Base-by-base conservation (phyloP, 2,797 vertebrate genomes). In the Diceros bicornis region DNA sequence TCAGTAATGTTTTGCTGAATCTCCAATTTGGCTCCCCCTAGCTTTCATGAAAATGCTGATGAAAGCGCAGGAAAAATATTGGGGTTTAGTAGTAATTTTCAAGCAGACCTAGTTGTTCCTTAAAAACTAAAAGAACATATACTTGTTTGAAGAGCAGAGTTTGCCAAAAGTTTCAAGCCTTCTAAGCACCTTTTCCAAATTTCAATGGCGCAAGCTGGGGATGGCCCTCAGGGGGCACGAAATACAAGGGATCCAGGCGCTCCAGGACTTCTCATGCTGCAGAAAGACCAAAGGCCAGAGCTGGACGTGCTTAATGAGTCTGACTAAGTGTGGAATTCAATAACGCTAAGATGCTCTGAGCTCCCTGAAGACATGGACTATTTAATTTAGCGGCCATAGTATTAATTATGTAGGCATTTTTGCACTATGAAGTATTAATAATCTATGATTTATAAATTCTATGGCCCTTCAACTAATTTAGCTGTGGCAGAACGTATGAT, bases 391-490 rank as follows among this genome's bases (percentile, higher is more conserved):
- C 61, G 20, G 18, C 29, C 32, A 77, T 0, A 52, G 17, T 32
- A 86, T 86, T 94, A 88, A 91, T 61, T 91, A 82, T 82, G 41
- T 4, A 86, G 55, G 50, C 2, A 37, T 61, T 94, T 94, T 89
- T 74, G 29, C 81, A 91, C 7, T 68, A 82, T 79, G 34, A 93
- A 64, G 16, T 85, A 85, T 90, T 95, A 85, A 74, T n/a, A 87
- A 94, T 72, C n/a, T 23, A 78, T 66, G 77, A 84, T 78, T 86
- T 91, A n/a, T 86, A 66, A 94, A 59, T 91, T 89, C 72, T 81
- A 57, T 23, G 69, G 55, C 18, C 25, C 34, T 96, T 94, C 66
- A 85, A 75, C 75, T 85, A 96, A 97, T 69, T 92, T 94, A 94
- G 13, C 52, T 91, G 21, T 62, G 47, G 44, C 34, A 96, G 37